These are phyloP conservation scores for Synanthedon vespiformis DNA, from an alignment of 2,888 invertebrate genomes.

Conservation along the genomic window DNA sequence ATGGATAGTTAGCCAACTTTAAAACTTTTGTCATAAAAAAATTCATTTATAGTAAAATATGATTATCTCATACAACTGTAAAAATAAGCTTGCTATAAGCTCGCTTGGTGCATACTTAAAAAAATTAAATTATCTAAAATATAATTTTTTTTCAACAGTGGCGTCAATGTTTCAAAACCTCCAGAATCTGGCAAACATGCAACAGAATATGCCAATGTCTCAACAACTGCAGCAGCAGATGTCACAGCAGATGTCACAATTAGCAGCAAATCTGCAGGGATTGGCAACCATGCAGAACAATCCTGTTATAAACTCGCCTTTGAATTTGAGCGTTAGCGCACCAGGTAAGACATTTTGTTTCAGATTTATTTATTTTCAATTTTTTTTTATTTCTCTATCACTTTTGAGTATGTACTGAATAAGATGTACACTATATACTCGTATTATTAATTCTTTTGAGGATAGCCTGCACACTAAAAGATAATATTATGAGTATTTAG, in stretches of 20 bases:
- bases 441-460: too few relatives aligned
- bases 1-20: too few relatives aligned
- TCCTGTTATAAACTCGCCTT: constrained; percentile 82
- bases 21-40: too few relatives aligned
- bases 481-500: too few relatives aligned
- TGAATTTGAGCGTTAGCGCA: constrained; percentile 83
- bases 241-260: constrained; percentile 65
- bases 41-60: too few relatives aligned
- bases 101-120: neutral
- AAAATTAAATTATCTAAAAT: neutral
- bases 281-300: constrained; percentile 80
- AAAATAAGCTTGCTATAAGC: neutral
- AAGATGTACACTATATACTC: too few relatives aligned
- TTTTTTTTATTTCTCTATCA: too few relatives aligned
- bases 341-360: constrained; percentile 36
- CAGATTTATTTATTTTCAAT: too few relatives aligned
- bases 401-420: too few relatives aligned
- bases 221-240: constrained; percentile 72
- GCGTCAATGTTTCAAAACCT: constrained; percentile 76
- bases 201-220: constrained; percentile 62
- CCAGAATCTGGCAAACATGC: constrained; percentile 66
- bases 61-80: too few relatives aligned
- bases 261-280: constrained; percentile 80
- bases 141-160: constrained; percentile 60
- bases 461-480: too few relatives aligned